Conservation (phyloP, 2,888 invertebrate genomes). For the Dicranocentrus wangi region DNA sequence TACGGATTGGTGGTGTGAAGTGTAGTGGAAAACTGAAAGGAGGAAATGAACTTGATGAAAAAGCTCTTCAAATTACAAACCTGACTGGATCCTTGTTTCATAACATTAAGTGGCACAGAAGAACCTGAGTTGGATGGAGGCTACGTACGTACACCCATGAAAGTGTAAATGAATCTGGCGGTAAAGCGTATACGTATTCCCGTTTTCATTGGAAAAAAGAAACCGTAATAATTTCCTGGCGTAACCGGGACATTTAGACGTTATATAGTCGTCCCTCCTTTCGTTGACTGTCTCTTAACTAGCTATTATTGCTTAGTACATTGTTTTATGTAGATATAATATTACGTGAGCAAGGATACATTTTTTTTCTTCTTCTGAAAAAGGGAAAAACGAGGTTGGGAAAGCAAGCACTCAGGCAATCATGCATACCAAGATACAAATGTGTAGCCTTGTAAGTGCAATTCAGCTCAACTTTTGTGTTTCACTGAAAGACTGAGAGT, state of each 20-base stretch:
- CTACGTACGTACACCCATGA: constrained; percentile 8
- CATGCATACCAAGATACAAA: constrained; percentile 53
- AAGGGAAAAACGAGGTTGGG: constrained; percentile 22
- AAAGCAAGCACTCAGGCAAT: constrained; percentile 33
- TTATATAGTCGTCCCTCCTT: not conserved
- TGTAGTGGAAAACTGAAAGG: constrained; percentile 47
- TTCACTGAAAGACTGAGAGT: constrained; percentile 63
- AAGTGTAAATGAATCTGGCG: constrained; percentile 51
- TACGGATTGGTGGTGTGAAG: constrained; percentile 24
- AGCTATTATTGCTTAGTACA: constrained; percentile 48
- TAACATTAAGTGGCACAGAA: not conserved
- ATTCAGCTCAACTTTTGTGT: constrained; percentile 33
- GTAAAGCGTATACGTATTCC: not conserved
- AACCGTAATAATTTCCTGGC: constrained; percentile 28
- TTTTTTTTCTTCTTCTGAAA: constrained; percentile 3
- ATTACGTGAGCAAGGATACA: constrained; percentile 31
- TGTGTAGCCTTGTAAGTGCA: constrained; percentile 38
- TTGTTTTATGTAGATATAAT: constrained; percentile 52
- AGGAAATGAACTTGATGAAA: constrained; percentile 47
- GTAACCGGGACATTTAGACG: constrained; percentile 3
- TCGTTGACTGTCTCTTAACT: constrained; percentile 34
- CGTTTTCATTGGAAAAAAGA: constrained; percentile 27
- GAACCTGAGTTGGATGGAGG: too few species aligned
- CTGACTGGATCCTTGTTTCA: constrained; percentile 46
- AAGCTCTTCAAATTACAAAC: constrained; percentile 65